A percentile compares a stretch with the other conserved stretches of the same genome.
Conservation (phyloP, 2,888 invertebrate genomes). For the Laothoe populi region DNA sequence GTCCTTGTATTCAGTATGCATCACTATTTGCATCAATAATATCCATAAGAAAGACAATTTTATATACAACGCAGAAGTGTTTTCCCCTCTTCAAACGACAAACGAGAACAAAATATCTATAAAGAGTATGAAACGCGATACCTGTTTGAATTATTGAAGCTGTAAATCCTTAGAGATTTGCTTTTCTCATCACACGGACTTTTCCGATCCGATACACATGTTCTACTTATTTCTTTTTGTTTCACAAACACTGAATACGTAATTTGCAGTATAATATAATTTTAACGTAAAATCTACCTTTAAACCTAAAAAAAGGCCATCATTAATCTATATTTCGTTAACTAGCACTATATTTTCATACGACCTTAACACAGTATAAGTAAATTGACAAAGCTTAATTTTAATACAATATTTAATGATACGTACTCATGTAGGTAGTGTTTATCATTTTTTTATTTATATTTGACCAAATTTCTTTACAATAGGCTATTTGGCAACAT, state of each 20-base stretch:
- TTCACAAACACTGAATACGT: constrained; percentile 22
- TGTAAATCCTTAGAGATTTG: constrained; percentile 35
- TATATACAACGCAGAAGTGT: background rate
- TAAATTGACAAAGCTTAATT: too few relatives aligned
- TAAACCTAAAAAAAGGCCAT: background rate
- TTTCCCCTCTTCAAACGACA: background rate
- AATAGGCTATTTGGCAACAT: too few relatives aligned
- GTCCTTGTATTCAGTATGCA: too few relatives aligned
- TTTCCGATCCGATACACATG: constrained; percentile 30
- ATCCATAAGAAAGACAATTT: background rate
- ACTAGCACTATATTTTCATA: too few relatives aligned
- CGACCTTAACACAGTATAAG: too few relatives aligned
- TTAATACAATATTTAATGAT: too few relatives aligned
- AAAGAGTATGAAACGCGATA: constrained; percentile 18
- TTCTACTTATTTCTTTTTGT: constrained; percentile 26
- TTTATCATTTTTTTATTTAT: too few relatives aligned
- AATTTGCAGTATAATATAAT: background rate
- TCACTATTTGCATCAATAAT: too few relatives aligned
- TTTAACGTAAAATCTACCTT: constrained; percentile 1
- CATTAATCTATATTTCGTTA: background rate
- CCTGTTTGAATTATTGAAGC: constrained; percentile 24
- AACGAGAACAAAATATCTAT: constrained; percentile 26
- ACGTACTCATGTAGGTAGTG: too few relatives aligned
- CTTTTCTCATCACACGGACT: constrained; percentile 33
- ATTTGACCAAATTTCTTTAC: too few relatives aligned